Evolutionary conservation across 2,888 invertebrate species (phyloP), one percentile per base, ranked within the genome.

Genomic region (Malachius bipustulatus): DNA sequence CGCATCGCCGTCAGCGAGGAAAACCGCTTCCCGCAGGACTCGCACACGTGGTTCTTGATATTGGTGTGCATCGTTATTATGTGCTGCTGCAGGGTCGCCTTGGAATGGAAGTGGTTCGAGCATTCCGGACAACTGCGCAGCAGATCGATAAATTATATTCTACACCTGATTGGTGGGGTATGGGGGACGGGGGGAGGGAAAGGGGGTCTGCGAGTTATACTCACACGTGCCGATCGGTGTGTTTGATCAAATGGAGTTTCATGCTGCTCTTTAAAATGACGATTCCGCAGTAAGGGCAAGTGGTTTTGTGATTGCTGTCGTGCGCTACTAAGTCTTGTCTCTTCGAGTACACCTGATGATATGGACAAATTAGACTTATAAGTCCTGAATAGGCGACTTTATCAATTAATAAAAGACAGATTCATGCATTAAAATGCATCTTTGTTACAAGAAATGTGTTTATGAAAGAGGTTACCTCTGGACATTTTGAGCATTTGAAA

Each of bases 21-120:
- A 38, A 56, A 56, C 15, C 49, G 37, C 39, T 56, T 56, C 2
- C 55, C 55, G 34, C 56, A 56, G 2, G 46, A 44, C 26, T 54
- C 55, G 35, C 56, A 56, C 16, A 56, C 46, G 37, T 54, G 51
- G 34, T 54, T 47, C 41, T 52, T 55, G 24, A 49, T 49, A 35
- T 52, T 43, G 1, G 53, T 54, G 35, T 56, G 56, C 4, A 54
- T 49, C 8, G 54, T 51, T 15, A 50, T 51, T 4, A 47, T 41
- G 39, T 56, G 55, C 35, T 54, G 53, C 1, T 43, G 37, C 13
- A 55, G 36, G 6, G 48, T 44, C n/a, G 52, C 46, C 24, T 41
- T 49, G 4, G 51, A 55, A 38, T 49, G 52, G 32, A 51, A 55
- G 4, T 47, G 41, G 35, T 45, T 44, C 8, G 43, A 43, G 36